These are phyloP conservation scores for Hydractinia symbiolongicarpus DNA, from an alignment of 30 jellyfish, hydroid and myxozoan genomes.

Conservation along the genomic window DNA sequence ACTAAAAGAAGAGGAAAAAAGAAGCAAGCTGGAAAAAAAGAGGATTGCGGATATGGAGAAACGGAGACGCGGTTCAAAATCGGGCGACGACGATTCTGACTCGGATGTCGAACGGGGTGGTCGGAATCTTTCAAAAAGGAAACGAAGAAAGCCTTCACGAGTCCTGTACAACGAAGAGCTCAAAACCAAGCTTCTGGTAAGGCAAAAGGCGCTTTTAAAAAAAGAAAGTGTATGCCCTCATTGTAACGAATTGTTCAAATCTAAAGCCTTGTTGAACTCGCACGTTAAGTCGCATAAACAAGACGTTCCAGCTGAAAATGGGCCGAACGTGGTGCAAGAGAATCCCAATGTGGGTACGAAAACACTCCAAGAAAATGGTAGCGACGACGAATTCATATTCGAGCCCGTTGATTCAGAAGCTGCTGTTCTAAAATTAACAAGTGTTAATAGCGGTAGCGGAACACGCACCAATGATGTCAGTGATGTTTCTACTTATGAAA, in stretches of 20 bases:
- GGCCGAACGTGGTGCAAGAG: not conserved
- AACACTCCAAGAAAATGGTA: too few species aligned
- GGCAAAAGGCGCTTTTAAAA: not conserved
- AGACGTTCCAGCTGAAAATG: not conserved
- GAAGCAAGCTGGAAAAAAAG: not conserved
- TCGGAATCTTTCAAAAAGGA: slow-evolving; percentile 5
- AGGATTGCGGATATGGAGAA: not conserved
- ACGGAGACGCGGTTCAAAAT: not conserved
- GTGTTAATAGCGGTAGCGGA: too few species aligned
- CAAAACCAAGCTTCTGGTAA: slow-evolving; percentile 1
- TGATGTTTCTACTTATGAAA: too few species aligned
- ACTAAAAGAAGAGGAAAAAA: slow-evolving; percentile 8
- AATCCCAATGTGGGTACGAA: too few species aligned
- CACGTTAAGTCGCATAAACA: slow-evolving; percentile 15
- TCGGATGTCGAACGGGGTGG: not conserved
- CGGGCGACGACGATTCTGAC: slow-evolving; percentile 14
- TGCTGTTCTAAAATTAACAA: too few species aligned
- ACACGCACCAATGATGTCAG: too few species aligned
- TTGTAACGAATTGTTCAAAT: slow-evolving; percentile 19
- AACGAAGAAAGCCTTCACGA: slow-evolving; percentile 26
- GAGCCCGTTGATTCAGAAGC: too few species aligned
- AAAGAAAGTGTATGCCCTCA: slow-evolving; percentile 6
- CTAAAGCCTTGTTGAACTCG: slow-evolving; percentile 17
- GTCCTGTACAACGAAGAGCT: slow-evolving; percentile 13
- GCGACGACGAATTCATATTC: too few species aligned